Percentiles rank a stretch among this genome's conserved stretches.
phyloP scores from a whole-genome alignment of 2,888 invertebrate genomes.

The Hyalella azteca region DNA sequence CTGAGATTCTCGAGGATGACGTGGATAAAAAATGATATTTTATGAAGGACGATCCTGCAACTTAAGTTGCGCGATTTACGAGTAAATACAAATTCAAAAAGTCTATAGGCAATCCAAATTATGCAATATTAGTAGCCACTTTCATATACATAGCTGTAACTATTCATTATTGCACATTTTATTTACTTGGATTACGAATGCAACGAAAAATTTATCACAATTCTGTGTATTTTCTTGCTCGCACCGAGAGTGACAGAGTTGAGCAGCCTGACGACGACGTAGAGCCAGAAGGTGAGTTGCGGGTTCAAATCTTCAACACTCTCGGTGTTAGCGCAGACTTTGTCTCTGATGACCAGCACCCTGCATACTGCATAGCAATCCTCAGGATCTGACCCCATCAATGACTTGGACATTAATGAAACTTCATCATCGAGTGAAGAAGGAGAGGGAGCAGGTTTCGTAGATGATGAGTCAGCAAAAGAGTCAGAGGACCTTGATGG shows the following conservation, averaged over 20 bases:
- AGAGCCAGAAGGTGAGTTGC: slow-evolving; percentile 43
- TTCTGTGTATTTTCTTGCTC: too few relatives aligned
- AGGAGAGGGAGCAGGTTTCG: neutral
- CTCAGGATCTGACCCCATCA: neutral
- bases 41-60: too few relatives aligned
- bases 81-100: too few relatives aligned
- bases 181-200: too few relatives aligned
- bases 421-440: neutral
- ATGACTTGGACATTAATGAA: neutral
- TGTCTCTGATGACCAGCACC: neutral
- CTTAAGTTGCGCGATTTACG: too few relatives aligned
- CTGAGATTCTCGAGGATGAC: too few relatives aligned
- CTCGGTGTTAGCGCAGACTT: neutral
- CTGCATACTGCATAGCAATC: neutral
- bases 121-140: too few relatives aligned
- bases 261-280: slow-evolving; percentile 40
- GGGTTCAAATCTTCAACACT: slow-evolving; percentile 38
- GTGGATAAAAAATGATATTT: too few relatives aligned
- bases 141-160: too few relatives aligned
- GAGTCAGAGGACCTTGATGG: neutral
- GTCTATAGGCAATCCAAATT: too few relatives aligned
- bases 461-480: neutral
- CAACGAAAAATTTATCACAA: too few relatives aligned
- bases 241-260: slow-evolving; percentile 49
- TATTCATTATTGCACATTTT: too few relatives aligned